A percentile compares a stretch with the other conserved stretches of the same genome.
phyloP scores from a whole-genome alignment of 2,888 invertebrate genomes.

The Andricus curvator region DNA sequence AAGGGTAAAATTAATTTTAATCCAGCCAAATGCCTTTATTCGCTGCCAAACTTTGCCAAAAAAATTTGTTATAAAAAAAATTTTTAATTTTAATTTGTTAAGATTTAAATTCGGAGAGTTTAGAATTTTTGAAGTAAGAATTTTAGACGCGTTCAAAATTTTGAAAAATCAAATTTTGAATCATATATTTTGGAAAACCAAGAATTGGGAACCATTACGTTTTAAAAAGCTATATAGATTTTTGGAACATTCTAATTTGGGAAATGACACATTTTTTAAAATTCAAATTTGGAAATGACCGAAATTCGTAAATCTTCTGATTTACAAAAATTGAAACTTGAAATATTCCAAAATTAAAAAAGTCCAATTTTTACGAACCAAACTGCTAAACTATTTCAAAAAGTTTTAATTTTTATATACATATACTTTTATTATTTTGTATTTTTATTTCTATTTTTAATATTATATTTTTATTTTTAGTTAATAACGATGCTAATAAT shows the following conservation, averaged over 20 bases:
- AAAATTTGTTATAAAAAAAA: slow-evolving; percentile 14
- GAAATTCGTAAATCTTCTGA: too few relatives aligned
- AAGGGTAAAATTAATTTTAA: slow-evolving; percentile 49
- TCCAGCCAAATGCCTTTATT: slow-evolving; percentile 50
- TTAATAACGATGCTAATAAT: neutral
- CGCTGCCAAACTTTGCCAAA: slow-evolving; percentile 48
- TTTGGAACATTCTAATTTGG: too few relatives aligned
- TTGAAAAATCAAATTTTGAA: too few relatives aligned
- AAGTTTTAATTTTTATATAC: neutral
- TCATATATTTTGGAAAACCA: too few relatives aligned
- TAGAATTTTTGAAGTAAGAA: neutral
- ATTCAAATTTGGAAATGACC: too few relatives aligned
- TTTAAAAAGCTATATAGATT: too few relatives aligned
- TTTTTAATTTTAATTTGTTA: neutral
- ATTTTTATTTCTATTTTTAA: slow-evolving; percentile 1
- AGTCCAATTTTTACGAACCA: too few relatives aligned
- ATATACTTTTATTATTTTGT: neutral
- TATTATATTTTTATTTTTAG: neutral
- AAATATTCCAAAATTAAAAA: too few relatives aligned
- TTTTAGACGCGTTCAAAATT: neutral
- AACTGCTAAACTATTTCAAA: slow-evolving; percentile 40
- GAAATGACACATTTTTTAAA: too few relatives aligned
- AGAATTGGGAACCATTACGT: too few relatives aligned
- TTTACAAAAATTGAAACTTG: too few relatives aligned
- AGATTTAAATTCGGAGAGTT: neutral